Conservation (phyloP, 2,888 invertebrate species). For the Lypha dubia region DNA sequence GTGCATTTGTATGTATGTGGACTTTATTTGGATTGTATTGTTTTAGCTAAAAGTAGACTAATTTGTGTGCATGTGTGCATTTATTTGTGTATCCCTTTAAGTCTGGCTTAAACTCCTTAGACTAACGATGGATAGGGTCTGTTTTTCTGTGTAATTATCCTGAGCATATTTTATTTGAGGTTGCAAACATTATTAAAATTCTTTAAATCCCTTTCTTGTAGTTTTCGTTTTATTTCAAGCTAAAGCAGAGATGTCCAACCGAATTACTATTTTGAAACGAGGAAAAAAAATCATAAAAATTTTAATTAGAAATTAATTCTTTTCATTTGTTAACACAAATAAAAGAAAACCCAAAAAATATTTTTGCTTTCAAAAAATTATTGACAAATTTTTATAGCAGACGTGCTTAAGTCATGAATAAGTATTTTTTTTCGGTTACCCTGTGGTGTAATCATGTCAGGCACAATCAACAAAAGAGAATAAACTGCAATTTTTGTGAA, state of each 20-base stretch:
- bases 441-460: constrained; percentile 49
- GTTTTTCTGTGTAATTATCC: constrained; percentile 1
- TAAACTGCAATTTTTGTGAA: constrained; percentile 16
- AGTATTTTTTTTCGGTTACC: not conserved
- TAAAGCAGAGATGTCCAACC: not conserved
- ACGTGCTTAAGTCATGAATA: constrained; percentile 18
- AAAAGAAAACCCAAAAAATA: constrained; percentile 3
- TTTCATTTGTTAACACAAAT: constrained; percentile 7
- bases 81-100: constrained; percentile 35
- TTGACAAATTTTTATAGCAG: constrained; percentile 19
- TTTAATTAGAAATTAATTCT: constrained; percentile 19
- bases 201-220: constrained; percentile 43
- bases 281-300: not conserved
- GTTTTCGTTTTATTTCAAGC: not conserved
- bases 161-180: constrained; percentile 4
- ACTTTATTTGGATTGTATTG: constrained; percentile 41
- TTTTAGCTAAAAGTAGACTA: constrained; percentile 61
- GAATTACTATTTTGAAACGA: not conserved
- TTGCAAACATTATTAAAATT: constrained; percentile 27
- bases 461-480: constrained; percentile 19
- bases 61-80: constrained; percentile 30
- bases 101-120: constrained; percentile 39
- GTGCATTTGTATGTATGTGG: constrained; percentile 42
- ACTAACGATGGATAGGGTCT: constrained; percentile 25
- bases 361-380: constrained; percentile 8